These are phyloP conservation scores for Delphinapterus leucas DNA, from an alignment of 2,113 vertebrate species.

Conservation along the genomic window DNA sequence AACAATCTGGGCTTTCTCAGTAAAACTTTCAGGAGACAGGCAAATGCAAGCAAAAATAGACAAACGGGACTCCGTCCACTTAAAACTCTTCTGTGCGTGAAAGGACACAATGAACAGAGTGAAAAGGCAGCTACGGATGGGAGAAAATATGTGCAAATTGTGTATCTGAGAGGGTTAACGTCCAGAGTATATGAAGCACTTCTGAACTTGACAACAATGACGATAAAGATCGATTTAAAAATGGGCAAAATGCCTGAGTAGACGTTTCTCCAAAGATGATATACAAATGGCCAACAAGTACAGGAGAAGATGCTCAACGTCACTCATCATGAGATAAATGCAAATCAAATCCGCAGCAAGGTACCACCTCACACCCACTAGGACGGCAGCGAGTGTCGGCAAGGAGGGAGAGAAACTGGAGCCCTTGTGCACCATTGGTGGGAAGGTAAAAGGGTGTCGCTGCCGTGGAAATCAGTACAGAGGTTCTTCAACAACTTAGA, in stretches of 20 bases:
- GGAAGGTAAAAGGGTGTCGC: fast-evolving
- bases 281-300: fast-evolving
- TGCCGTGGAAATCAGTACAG: fast-evolving
- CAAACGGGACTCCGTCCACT: fast-evolving
- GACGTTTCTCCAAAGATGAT: neutral
- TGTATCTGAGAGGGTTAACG: fast-evolving
- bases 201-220: no score
- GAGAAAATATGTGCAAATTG: fast-evolving
- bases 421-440: fast-evolving
- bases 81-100: no score
- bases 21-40: neutral
- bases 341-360: fast-evolving
- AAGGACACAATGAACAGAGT: fast-evolving
- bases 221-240: neutral
- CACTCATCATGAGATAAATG: fast-evolving
- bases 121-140: fast-evolving
- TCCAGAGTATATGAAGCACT: fast-evolving
- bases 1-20: neutral
- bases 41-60: neutral
- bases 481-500: no score
- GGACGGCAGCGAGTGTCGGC: fast-evolving
- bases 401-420: fast-evolving
- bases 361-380: fast-evolving
- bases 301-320: fast-evolving
- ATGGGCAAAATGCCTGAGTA: neutral